These are phyloP conservation scores for Caenorhabditis inopinata DNA, from an alignment of 1,140 invertebrate genomes.

Conservation along the genomic window DNA sequence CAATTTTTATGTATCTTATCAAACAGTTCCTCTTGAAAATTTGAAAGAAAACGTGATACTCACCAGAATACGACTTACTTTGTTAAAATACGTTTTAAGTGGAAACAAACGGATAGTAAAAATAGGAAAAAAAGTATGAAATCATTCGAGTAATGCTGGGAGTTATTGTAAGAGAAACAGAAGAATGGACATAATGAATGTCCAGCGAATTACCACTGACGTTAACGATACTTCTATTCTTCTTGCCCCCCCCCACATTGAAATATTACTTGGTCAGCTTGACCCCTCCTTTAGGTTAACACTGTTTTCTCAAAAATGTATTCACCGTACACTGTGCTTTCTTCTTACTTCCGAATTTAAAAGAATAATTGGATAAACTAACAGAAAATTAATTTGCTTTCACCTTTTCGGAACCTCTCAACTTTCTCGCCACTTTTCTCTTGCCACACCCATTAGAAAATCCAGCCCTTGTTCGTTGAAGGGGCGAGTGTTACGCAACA, in stretches of 20 bases:
- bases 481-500: constrained; percentile 20
- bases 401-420: neutral
- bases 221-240: constrained; percentile 21
- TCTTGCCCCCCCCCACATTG: neutral
- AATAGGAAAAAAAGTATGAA: too few relatives aligned
- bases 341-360: neutral
- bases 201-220: constrained; percentile 26
- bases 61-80: too few relatives aligned
- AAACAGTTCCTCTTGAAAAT: too few relatives aligned
- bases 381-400: constrained; percentile 21
- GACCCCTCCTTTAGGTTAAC: neutral
- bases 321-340: neutral
- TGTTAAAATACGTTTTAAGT: too few relatives aligned
- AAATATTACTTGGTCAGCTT: neutral
- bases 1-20: neutral
- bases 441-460: constrained; percentile 28
- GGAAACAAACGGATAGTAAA: too few relatives aligned
- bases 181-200: neutral
- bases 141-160: too few relatives aligned
- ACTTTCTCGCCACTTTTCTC: neutral
- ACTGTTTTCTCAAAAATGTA: neutral
- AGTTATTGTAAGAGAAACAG: neutral
- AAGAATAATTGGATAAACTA: constrained; percentile 23
- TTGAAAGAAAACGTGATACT: constrained; percentile 7
- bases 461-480: constrained; percentile 21